A percentile compares a stretch with the other conserved stretches of the same genome.
Evolutionary conservation across 2,888 invertebrate species (phyloP).

Genomic region (Proisotoma minuta): DNA sequence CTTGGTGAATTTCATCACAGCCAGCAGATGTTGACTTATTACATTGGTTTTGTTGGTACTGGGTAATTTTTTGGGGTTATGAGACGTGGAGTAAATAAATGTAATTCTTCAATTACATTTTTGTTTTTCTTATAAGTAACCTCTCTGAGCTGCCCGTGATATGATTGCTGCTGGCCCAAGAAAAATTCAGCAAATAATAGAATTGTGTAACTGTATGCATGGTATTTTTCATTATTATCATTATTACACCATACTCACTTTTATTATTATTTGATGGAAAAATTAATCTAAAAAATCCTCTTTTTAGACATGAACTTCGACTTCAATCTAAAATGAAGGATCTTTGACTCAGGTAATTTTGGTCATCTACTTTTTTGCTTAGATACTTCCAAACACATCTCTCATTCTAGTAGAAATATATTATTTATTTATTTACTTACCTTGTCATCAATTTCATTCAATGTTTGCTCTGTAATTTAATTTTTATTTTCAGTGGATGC

Average conservation of each 20-base stretch:
- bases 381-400: too few species aligned
- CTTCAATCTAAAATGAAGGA: background rate
- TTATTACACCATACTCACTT: background rate
- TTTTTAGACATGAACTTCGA: background rate
- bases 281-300: background rate
- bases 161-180: background rate
- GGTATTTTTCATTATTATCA: too few species aligned
- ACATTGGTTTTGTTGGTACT: background rate
- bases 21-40: background rate
- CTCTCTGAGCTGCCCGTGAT: background rate
- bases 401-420: too few species aligned
- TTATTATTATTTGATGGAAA: background rate
- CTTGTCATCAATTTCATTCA: too few species aligned
- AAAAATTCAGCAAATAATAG: too few species aligned
- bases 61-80: background rate
- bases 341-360: too few species aligned
- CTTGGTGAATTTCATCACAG: background rate
- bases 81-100: background rate
- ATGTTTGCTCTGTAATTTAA: too few species aligned
- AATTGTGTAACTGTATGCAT: too few species aligned
- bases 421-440: too few species aligned
- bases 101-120: background rate
- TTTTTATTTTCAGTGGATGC: too few species aligned
- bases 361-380: too few species aligned
- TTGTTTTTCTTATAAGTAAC: background rate